These are phyloP conservation scores for Paratrypauchen microcephalus DNA, from an alignment of 2,797 vertebrate species.

Conservation along the genomic window DNA sequence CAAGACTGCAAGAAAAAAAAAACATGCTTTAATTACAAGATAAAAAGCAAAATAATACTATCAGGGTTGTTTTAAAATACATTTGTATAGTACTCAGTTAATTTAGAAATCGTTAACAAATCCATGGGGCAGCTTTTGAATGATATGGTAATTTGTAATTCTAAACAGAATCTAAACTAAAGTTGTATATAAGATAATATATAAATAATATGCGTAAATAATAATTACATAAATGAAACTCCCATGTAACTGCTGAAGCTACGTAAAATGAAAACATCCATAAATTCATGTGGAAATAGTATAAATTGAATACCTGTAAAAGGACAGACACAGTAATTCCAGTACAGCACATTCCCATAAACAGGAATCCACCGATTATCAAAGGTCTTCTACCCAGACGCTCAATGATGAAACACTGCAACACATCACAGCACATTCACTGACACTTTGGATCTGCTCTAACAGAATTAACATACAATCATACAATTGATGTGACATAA, in stretches of 20 bases:
- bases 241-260: neutral
- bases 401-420: constrained; percentile 88
- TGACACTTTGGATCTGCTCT: neutral
- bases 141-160: neutral
- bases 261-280: neutral
- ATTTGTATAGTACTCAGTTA: neutral
- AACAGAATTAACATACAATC: no score
- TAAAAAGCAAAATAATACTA: neutral
- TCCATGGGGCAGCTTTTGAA: neutral
- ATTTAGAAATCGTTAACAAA: no score
- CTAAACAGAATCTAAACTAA: neutral
- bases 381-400: constrained; percentile 85
- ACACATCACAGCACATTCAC: constrained; percentile 7
- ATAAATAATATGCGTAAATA: neutral
- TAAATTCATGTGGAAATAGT: neutral
- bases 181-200: neutral
- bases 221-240: neutral
- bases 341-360: constrained; percentile 86
- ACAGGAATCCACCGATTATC: constrained; percentile 84
- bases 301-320: constrained; percentile 77
- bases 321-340: constrained; percentile 85
- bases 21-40: neutral
- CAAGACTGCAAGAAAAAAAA: neutral
- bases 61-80: neutral
- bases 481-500: neutral